Conservation (phyloP, 2,797 vertebrate species). For the Anableps anableps region DNA sequence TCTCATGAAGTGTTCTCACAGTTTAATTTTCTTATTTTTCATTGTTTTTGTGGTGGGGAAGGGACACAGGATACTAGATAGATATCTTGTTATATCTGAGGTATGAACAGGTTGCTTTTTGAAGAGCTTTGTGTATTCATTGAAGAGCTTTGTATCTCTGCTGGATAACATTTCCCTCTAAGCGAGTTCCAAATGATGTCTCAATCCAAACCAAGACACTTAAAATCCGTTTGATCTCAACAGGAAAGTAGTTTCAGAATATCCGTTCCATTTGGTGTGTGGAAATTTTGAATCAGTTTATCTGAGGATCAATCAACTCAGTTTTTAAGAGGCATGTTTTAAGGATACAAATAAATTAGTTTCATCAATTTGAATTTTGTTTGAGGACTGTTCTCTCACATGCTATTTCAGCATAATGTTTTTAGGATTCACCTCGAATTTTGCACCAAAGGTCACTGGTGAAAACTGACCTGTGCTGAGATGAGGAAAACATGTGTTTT, state of each 20-base stretch:
- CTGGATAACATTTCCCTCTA: slow-evolving; percentile 43
- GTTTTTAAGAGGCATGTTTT: not conserved
- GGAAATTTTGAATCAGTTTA: not conserved
- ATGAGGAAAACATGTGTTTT: not conserved
- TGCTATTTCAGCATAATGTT: not conserved
- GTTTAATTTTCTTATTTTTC: slow-evolving; percentile 21
- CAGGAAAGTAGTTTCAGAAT: not conserved
- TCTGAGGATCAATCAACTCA: not conserved
- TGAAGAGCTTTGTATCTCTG: slow-evolving; percentile 55
- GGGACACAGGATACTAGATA: slow-evolving; percentile 35
- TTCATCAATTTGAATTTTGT: not conserved
- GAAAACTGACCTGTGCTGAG: not conserved
- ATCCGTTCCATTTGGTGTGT: not conserved
- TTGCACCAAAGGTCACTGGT: not conserved
- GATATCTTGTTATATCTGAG: slow-evolving; percentile 53
- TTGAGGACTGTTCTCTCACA: not conserved
- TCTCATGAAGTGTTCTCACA: slow-evolving; percentile 46
- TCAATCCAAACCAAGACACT: slow-evolving; percentile 28
- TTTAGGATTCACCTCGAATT: not conserved
- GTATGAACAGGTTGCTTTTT: slow-evolving; percentile 42
- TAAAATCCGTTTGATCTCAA: slow-evolving; percentile 31
- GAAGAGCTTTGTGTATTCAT: slow-evolving; percentile 57
- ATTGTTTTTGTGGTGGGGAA: slow-evolving; percentile 2
- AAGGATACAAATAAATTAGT: not conserved
- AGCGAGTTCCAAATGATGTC: slow-evolving; percentile 13